Evolutionary conservation across 2,888 invertebrate species (phyloP).

Genomic region (Dolomedes plantarius): DNA sequence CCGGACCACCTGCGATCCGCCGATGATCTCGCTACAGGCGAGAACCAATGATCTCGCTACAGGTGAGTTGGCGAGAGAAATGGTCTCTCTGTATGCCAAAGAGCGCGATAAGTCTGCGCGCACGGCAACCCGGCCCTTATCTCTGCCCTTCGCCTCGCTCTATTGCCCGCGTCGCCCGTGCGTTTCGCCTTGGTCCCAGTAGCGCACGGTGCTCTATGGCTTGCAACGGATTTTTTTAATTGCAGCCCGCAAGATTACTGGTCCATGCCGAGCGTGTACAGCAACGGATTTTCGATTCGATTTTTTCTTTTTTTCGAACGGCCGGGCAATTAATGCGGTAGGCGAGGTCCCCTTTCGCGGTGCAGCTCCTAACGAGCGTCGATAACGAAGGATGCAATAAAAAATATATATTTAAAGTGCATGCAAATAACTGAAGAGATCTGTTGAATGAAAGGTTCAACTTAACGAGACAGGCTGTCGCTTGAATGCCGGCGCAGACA

Average conservation of each 20-base stretch:
- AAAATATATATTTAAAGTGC: too few species aligned
- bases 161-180: conserved; percentile 38
- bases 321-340: conserved; percentile 45
- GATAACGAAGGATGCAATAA: too few species aligned
- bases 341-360: conserved; percentile 41
- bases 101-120: too few species aligned
- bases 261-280: conserved; percentile 24
- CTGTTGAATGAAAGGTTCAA: too few species aligned
- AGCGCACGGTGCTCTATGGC: conserved; percentile 65
- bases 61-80: too few species aligned
- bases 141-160: conserved; percentile 35
- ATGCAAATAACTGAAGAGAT: too few species aligned
- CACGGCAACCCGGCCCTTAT: conserved; percentile 2
- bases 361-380: neutral
- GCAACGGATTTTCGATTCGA: conserved; percentile 8
- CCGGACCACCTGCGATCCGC: too few species aligned
- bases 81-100: too few species aligned
- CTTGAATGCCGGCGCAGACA: too few species aligned
- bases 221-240: conserved; percentile 63
- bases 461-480: too few species aligned
- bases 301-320: conserved; percentile 5
- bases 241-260: conserved; percentile 53
- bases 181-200: conserved; percentile 28
- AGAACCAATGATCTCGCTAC: too few species aligned
- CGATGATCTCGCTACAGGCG: too few species aligned